These are phyloP conservation scores for Antechinus stuartii DNA, from an alignment of 2,113 vertebrate genomes.

Conservation along the genomic window DNA sequence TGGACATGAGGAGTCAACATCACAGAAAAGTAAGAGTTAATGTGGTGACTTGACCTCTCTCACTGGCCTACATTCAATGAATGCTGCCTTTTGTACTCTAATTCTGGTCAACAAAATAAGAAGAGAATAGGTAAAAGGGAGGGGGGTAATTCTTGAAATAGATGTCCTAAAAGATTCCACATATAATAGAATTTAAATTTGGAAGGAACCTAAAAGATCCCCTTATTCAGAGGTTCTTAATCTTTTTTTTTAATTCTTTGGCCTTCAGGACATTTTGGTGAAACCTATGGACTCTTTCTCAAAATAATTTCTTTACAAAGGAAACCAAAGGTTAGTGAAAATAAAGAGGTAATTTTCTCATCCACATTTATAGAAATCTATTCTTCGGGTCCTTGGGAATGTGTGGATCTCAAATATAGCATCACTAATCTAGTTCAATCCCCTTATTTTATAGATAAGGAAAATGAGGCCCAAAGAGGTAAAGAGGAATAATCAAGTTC, in stretches of 20 bases:
- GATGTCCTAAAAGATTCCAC: neutral
- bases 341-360: neutral
- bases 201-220: neutral
- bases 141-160: neutral
- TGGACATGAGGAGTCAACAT: slow-evolving; percentile 29
- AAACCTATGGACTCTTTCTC: neutral
- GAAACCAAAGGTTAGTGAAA: neutral
- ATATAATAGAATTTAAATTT: neutral
- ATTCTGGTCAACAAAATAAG: neutral
- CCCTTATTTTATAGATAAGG: neutral
- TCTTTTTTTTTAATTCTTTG: neutral
- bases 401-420: neutral
- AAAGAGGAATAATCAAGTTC: neutral
- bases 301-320: neutral
- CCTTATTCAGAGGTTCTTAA: neutral
- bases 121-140: neutral
- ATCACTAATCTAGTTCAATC: neutral
- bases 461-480: neutral
- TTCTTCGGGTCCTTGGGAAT: neutral
- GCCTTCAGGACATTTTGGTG: neutral
- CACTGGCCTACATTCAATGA: neutral
- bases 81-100: neutral
- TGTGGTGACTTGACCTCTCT: neutral
- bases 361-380: neutral
- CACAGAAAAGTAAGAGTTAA: slow-evolving; percentile 1